phyloP scores from a whole-genome alignment of 1,140 invertebrate genomes.

The Pectinophora gossypiella region DNA sequence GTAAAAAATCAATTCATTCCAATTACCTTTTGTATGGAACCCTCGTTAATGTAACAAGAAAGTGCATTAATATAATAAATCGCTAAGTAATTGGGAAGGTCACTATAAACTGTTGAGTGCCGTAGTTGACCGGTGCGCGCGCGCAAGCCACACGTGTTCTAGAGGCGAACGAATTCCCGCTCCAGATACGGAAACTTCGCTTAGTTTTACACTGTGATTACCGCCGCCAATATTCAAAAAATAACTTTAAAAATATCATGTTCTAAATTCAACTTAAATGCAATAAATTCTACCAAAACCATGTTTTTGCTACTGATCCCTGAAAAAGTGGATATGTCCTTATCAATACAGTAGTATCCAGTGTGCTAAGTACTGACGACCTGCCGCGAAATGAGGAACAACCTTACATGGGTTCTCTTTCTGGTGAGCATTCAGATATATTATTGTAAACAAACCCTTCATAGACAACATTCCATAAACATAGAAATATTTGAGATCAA shows the following conservation, averaged over 20 bases:
- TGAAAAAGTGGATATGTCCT: conserved; percentile 65
- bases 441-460: background rate
- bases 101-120: conserved; percentile 40
- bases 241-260: background rate
- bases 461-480: too few relatives aligned
- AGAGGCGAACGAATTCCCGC: conserved; percentile 64
- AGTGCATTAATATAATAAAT: conserved; percentile 72
- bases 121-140: conserved; percentile 60
- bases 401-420: conserved; percentile 53
- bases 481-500: too few relatives aligned
- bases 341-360: conserved; percentile 65
- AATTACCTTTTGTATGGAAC: too few relatives aligned
- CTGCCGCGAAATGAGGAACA: conserved; percentile 61
- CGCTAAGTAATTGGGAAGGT: conserved; percentile 71
- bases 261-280: background rate
- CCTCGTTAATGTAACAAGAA: conserved; percentile 57
- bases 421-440: conserved; percentile 41
- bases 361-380: conserved; percentile 29
- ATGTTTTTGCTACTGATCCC: conserved; percentile 56
- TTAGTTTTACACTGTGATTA: conserved; percentile 57
- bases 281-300: conserved; percentile 19
- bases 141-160: conserved; percentile 65
- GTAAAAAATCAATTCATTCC: too few relatives aligned
- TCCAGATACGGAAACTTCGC: conserved; percentile 53
- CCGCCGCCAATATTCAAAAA: background rate